phyloP scores from a whole-genome alignment of 2,797 vertebrate species.

The Oreonectes daqikongensis region DNA sequence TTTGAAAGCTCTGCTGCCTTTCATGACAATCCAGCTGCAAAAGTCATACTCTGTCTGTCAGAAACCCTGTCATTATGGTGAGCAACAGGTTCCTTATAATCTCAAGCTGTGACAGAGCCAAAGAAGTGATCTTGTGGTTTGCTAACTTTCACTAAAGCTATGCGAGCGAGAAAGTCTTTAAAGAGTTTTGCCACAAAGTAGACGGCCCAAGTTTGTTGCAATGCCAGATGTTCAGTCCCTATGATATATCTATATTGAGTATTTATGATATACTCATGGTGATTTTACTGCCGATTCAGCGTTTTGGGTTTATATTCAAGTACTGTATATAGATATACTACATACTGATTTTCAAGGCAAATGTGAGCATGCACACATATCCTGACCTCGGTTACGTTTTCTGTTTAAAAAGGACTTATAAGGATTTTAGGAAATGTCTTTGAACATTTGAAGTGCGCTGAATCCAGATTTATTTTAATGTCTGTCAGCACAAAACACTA shows the following conservation, averaged over 20 bases:
- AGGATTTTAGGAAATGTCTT: too few relatives aligned
- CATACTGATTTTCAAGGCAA: too few relatives aligned
- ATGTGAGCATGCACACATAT: too few relatives aligned
- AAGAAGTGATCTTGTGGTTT: conserved; percentile 13
- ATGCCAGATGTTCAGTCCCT: conserved; percentile 24
- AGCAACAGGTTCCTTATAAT: conserved; percentile 16
- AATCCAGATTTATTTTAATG: too few relatives aligned
- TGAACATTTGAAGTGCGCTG: too few relatives aligned
- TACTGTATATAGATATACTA: too few relatives aligned
- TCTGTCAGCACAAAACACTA: too few relatives aligned
- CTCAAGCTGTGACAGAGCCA: not conserved
- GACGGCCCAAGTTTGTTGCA: not conserved
- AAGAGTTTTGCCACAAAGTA: conserved; percentile 27
- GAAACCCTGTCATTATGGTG: conserved; percentile 3
- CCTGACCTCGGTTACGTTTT: too few relatives aligned
- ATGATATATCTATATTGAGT: too few relatives aligned
- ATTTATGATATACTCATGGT: not conserved
- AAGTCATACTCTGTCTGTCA: not conserved
- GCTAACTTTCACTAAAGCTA: conserved; percentile 12
- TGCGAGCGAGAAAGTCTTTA: conserved; percentile 11
- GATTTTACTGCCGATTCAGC: not conserved
- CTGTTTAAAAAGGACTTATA: not conserved
- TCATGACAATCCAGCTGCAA: not conserved
- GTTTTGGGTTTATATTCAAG: not conserved
- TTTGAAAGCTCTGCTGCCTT: not conserved